These are phyloP conservation scores for Chrysochloris asiatica DNA, from an alignment of 2,113 vertebrate genomes.

Conservation along the genomic window DNA sequence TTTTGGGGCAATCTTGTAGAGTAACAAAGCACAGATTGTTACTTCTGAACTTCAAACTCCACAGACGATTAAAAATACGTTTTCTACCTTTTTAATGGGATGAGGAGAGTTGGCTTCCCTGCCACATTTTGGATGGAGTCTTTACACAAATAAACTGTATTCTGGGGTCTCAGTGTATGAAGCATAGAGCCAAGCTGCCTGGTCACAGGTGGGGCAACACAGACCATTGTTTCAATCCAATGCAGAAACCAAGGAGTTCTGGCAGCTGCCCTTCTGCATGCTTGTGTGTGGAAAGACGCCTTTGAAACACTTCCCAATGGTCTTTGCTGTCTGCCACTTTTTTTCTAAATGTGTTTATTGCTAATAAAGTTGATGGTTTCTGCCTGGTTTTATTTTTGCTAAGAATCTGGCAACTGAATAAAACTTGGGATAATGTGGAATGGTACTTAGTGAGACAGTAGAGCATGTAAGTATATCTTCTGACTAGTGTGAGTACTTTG, in stretches of 20 bases:
- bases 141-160: constrained; percentile 70
- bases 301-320: constrained; percentile 18
- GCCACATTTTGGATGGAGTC: constrained; percentile 58
- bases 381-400: constrained; percentile 37
- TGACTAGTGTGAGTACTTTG: background rate
- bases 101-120: constrained; percentile 52
- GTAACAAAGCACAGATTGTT: constrained; percentile 85
- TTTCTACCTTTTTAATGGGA: constrained; percentile 69
- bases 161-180: constrained; percentile 51
- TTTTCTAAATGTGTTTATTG: constrained; percentile 34
- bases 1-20: constrained; percentile 79
- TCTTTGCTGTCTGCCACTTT: constrained; percentile 42
- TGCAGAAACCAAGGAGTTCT: background rate
- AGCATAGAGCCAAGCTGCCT: constrained; percentile 18
- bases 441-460: constrained; percentile 4
- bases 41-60: constrained; percentile 70
- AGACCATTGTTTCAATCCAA: constrained; percentile 43
- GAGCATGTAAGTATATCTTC: background rate
- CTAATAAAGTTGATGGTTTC: constrained; percentile 38
- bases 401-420: constrained; percentile 37
- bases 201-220: background rate
- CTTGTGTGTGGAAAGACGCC: background rate
- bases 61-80: constrained; percentile 68
- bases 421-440: background rate
- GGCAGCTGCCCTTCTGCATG: background rate